Percentiles rank a stretch among this genome's conserved stretches.
Conservation (phyloP, 2,888 invertebrate species). For the Smittia aterrima region DNA sequence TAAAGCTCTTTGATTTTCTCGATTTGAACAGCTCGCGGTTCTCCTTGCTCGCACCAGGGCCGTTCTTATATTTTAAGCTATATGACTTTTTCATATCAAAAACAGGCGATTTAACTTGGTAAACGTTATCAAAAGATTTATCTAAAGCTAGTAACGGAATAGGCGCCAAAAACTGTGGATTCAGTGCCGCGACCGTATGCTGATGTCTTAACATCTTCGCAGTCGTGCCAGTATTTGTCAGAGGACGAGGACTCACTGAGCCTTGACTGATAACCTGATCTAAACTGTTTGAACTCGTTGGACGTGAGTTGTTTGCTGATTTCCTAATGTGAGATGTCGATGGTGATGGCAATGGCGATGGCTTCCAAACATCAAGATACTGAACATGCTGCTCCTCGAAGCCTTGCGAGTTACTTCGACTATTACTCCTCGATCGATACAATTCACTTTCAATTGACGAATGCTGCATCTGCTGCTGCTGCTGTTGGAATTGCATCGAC, state of each 20-base stretch:
- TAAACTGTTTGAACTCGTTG: slow-evolving; percentile 32
- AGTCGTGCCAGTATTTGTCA: slow-evolving; percentile 14
- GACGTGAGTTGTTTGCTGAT: slow-evolving; percentile 23
- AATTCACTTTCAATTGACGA: slow-evolving; percentile 51
- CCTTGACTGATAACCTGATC: slow-evolving; percentile 34
- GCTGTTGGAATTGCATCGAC: slow-evolving; percentile 17
- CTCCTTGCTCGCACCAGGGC: slow-evolving; percentile 25
- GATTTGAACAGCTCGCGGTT: slow-evolving; percentile 45
- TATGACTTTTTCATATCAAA: slow-evolving; percentile 42
- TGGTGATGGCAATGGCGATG: slow-evolving; percentile 44
- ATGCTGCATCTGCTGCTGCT: not conserved
- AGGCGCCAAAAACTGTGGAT: slow-evolving; percentile 38
- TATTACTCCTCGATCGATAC: slow-evolving; percentile 51
- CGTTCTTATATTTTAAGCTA: slow-evolving; percentile 41
- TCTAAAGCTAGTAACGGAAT: slow-evolving; percentile 40
- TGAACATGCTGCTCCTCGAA: slow-evolving; percentile 27
- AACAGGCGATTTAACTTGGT: slow-evolving; percentile 41
- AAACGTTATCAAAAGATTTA: slow-evolving; percentile 41
- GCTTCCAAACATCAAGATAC: slow-evolving; percentile 34
- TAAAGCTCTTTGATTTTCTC: slow-evolving; percentile 55
- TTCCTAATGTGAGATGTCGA: slow-evolving; percentile 15
- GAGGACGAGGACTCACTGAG: slow-evolving; percentile 16
- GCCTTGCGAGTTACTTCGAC: slow-evolving; percentile 46
- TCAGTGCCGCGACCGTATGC: slow-evolving; percentile 31
- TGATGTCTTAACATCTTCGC: slow-evolving; percentile 40